Conservation (phyloP, 2,113 vertebrate species). For the Phyllostomus discolor region DNA sequence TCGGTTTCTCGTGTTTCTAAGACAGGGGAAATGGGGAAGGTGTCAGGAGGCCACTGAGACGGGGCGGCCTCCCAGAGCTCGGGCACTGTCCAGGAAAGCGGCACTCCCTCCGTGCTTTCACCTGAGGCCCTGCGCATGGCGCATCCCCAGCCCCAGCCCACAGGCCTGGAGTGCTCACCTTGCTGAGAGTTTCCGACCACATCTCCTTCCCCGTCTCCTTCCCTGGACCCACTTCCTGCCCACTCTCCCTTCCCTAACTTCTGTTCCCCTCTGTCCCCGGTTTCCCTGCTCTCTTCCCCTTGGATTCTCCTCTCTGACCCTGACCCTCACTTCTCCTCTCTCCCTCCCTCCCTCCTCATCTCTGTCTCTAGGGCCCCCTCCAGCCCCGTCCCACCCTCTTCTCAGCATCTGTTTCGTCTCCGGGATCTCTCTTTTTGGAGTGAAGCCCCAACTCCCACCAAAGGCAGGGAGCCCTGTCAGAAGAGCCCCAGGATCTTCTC, state of each 20-base stretch:
- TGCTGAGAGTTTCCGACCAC: not conserved
- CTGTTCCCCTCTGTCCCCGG: not conserved
- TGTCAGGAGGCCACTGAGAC: not conserved
- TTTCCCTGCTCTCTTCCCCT: not conserved
- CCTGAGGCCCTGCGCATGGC: not conserved
- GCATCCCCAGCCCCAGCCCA: not conserved
- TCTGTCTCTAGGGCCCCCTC: not conserved
- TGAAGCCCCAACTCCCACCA: not conserved
- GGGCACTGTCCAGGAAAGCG: rapidly evolving
- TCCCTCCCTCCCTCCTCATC: not conserved
- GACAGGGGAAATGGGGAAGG: not conserved
- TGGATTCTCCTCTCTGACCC: not conserved
- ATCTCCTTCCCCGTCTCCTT: not conserved
- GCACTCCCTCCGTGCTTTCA: not conserved
- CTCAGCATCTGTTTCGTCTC: not conserved
- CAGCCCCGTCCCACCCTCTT: not conserved
- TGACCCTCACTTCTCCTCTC: not conserved
- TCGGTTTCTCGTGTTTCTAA: constrained; percentile 95
- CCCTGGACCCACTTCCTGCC: not conserved
- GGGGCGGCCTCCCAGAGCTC: not conserved
- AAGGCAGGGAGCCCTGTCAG: not conserved
- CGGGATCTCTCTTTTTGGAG: not conserved
- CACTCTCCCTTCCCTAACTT: not conserved
- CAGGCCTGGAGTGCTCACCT: not conserved
- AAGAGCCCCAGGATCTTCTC: not conserved